A percentile compares a stretch with the other conserved stretches of the same genome.
Evolutionary conservation across 2,888 invertebrate species (phyloP).

Genomic region (Zonitis immaculata): DNA sequence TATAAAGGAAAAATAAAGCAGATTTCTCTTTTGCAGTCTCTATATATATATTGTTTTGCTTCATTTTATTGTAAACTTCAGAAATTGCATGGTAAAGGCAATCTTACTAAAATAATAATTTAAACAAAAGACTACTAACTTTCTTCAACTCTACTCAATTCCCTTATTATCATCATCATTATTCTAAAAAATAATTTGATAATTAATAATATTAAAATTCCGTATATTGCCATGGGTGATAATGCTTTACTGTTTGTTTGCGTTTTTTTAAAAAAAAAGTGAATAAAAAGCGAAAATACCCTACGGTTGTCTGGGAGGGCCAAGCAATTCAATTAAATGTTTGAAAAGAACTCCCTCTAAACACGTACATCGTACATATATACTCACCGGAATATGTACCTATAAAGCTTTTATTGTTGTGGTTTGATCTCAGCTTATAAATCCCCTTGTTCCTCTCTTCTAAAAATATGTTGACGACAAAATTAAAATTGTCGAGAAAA

Average conservation of each 20-base stretch:
- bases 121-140: neutral
- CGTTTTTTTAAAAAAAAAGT: no score
- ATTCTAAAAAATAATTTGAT: no score
- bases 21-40: neutral
- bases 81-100: no score
- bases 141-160: no score
- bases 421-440: slow-evolving; percentile 13
- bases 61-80: neutral
- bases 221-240: no score
- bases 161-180: no score
- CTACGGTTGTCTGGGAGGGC: slow-evolving; percentile 2
- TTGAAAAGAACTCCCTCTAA: slow-evolving; percentile 15
- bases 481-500: slow-evolving; percentile 16
- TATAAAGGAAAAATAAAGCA: neutral
- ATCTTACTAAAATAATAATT: no score
- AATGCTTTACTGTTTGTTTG: no score
- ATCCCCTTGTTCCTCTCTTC: slow-evolving; percentile 8
- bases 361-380: no score
- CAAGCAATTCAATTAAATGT: slow-evolving; percentile 19
- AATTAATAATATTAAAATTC: no score
- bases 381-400: neutral
- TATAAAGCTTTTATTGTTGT: neutral
- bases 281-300: neutral
- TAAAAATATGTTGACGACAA: slow-evolving; percentile 14
- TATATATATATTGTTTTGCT: neutral